Evolutionary conservation across 2,113 vertebrate genomes (phyloP).

Genomic region (Callospermophilus lateralis): DNA sequence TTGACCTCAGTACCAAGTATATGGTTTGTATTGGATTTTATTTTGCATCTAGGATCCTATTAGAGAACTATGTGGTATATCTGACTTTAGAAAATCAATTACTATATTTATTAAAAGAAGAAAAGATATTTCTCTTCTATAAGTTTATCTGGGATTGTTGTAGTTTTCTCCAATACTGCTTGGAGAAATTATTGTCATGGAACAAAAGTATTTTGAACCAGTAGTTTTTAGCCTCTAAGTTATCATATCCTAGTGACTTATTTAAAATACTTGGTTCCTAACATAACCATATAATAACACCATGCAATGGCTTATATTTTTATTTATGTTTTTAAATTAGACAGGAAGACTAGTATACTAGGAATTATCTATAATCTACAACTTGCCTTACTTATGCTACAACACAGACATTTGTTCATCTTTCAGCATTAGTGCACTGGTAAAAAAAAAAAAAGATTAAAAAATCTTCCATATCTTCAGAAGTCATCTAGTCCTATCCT

Average conservation of each 20-base stretch:
- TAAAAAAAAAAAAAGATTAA: neutral
- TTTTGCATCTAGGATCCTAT: neutral
- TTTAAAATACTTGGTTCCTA: slow-evolving; percentile 25
- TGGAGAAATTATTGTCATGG: slow-evolving; percentile 25
- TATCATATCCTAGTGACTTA: neutral
- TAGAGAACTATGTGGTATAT: neutral
- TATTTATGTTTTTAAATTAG: neutral
- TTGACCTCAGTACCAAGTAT: neutral
- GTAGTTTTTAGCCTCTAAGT: neutral
- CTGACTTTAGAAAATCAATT: neutral
- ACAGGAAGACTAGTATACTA: neutral
- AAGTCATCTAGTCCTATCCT: neutral
- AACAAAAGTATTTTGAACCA: slow-evolving; percentile 18
- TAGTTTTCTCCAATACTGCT: neutral
- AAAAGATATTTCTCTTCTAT: neutral
- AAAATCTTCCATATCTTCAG: neutral
- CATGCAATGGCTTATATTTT: neutral
- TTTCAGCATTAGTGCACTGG: neutral
- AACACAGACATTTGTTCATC: neutral
- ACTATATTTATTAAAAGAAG: neutral
- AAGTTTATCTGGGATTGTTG: slow-evolving; percentile 8
- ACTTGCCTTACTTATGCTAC: neutral
- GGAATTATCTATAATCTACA: slow-evolving; percentile 26
- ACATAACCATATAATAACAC: neutral
- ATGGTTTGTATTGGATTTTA: slow-evolving; percentile 7